Evolutionary conservation across 2,888 invertebrate species (phyloP).

Genomic region (Amphimallon solstitiale): DNA sequence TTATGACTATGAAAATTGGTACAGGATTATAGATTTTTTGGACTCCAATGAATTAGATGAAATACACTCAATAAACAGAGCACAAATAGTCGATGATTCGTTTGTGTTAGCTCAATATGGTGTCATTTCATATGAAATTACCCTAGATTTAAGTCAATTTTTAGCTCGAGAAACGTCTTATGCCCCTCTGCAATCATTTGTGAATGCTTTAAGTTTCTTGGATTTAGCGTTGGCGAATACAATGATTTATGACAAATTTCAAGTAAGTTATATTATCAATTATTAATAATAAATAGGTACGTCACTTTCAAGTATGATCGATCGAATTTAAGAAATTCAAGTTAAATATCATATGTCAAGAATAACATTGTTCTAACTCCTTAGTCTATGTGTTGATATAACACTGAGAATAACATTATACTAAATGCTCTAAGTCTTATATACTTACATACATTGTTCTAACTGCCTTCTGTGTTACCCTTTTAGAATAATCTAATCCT

Average conservation of each 20-base stretch:
- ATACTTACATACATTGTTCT: no score
- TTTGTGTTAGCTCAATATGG: conserved; percentile 71
- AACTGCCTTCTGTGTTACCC: no score
- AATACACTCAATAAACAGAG: conserved; percentile 74
- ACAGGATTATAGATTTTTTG: conserved; percentile 65
- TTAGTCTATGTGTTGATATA: no score
- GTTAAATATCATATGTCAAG: no score
- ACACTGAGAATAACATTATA: no score
- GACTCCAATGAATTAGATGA: conserved; percentile 57
- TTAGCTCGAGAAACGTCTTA: conserved; percentile 69
- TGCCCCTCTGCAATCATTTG: conserved; percentile 71
- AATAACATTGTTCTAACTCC: no score
- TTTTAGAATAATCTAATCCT: no score
- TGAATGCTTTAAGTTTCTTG: conserved; percentile 49
- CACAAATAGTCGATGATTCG: conserved; percentile 79
- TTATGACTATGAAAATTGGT: conserved; percentile 77
- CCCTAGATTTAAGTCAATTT: conserved; percentile 69
- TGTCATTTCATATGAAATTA: conserved; percentile 65
- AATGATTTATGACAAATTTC: conserved; percentile 37
- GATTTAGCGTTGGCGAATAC: conserved; percentile 42
- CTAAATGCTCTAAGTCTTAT: no score
- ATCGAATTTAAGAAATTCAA: no score
- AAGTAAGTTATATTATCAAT: background rate
- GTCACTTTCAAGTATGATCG: no score
- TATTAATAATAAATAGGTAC: no score